Conservation (phyloP, 2,888 invertebrate genomes). For the Smittia sp. region DNA sequence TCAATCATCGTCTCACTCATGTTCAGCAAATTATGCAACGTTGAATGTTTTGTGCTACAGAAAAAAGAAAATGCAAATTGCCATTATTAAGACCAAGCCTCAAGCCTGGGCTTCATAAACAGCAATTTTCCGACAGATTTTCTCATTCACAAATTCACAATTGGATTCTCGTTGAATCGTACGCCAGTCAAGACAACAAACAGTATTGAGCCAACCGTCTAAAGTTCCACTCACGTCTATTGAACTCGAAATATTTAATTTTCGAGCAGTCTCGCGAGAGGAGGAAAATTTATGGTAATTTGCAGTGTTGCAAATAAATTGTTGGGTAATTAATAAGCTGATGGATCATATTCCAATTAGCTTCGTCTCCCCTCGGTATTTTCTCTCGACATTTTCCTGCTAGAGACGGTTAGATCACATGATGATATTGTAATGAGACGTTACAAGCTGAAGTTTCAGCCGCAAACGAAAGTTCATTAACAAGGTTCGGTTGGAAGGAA, state of each 20-base stretch:
- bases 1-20: constrained; percentile 21
- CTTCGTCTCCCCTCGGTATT: not conserved
- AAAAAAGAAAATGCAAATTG: constrained; percentile 33
- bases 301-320: not conserved
- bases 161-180: constrained; percentile 1
- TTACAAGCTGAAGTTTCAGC: not conserved
- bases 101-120: constrained; percentile 27
- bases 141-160: constrained; percentile 18
- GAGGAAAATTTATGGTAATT: constrained; percentile 16
- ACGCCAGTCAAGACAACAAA: not conserved
- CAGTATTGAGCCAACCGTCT: not conserved
- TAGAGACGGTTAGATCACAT: not conserved
- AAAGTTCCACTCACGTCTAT: not conserved
- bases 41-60: constrained; percentile 23
- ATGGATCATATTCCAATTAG: not conserved
- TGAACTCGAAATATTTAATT: not conserved
- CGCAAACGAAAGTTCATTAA: not conserved
- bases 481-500: too few species aligned
- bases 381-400: not conserved
- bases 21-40: constrained; percentile 20
- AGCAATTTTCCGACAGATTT: constrained; percentile 24
- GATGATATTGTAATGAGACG: not conserved
- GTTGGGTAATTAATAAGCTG: constrained; percentile 5
- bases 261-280: not conserved
- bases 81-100: constrained; percentile 35